Percentiles rank a stretch among this genome's conserved stretches.
phyloP scores from a whole-genome alignment of 2,113 vertebrate species.

The Corythornis cristatus region DNA sequence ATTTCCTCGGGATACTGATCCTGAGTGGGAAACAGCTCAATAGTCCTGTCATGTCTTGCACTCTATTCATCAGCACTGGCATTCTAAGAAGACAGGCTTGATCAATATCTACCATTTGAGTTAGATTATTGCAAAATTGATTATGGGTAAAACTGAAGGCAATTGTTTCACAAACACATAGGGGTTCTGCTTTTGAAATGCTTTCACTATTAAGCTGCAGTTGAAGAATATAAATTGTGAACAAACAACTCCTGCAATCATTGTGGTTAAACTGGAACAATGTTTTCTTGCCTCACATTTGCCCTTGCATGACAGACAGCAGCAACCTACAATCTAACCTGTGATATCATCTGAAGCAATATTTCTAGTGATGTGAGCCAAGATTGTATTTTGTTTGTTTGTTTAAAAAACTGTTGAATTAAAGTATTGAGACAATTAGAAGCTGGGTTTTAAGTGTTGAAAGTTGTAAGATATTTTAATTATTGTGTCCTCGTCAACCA shows the following conservation, averaged over 20 bases:
- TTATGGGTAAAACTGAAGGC: not conserved
- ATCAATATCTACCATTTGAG: slow-evolving; percentile 22
- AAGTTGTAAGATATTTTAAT: not conserved
- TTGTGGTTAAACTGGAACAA: not conserved
- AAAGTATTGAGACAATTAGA: not conserved
- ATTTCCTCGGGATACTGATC: not conserved
- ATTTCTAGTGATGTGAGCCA: not conserved
- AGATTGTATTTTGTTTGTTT: not conserved
- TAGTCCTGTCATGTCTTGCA: not conserved
- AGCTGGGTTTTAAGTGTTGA: not conserved
- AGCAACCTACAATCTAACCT: not conserved
- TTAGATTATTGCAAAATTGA: slow-evolving; percentile 45
- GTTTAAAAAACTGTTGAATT: not conserved
- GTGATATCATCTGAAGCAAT: not conserved
- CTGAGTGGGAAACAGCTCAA: slow-evolving; percentile 1
- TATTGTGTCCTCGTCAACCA: not conserved
- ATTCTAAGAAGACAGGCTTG: not conserved
- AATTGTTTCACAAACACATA: not conserved
- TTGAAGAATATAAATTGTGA: not conserved
- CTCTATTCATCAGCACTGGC: slow-evolving; percentile 20
- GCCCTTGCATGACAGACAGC: not conserved
- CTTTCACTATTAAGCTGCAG: not conserved
- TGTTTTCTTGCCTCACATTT: not conserved
- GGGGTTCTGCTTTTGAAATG: not conserved
- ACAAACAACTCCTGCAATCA: not conserved